Conservation (phyloP, 1,140 invertebrate species). For the Pseudomyrmex flavicornis region DNA sequence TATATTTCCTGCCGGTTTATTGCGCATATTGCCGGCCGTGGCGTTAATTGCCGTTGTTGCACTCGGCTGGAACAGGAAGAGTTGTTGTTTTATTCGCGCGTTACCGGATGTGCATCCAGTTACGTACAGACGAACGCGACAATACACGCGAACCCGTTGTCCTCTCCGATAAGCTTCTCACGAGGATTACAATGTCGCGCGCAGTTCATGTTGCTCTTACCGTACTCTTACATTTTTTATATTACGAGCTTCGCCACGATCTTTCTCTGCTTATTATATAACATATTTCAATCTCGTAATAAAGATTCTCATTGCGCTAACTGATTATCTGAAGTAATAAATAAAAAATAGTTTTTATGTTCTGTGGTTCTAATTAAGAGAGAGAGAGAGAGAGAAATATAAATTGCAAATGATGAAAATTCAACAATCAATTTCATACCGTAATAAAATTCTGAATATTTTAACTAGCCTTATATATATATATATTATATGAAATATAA, state of each 20-base stretch:
- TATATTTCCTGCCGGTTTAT: constrained; percentile 10
- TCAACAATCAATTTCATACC: too few relatives aligned
- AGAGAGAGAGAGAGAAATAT: neutral
- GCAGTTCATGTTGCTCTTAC: neutral
- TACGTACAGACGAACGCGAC: neutral
- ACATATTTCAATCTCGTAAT: neutral
- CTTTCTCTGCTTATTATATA: neutral
- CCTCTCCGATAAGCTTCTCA: constrained; percentile 60
- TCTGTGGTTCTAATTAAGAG: too few relatives aligned
- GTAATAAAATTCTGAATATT: too few relatives aligned
- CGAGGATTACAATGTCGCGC: constrained; percentile 59
- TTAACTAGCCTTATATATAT: too few relatives aligned
- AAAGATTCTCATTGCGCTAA: neutral
- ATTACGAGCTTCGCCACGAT: neutral
- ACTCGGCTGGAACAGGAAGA: constrained; percentile 24
- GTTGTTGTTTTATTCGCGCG: constrained; percentile 37
- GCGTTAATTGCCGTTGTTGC: constrained; percentile 63
- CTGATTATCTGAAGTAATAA: neutral
- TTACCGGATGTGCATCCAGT: constrained; percentile 7
- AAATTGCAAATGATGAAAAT: neutral
- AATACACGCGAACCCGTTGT: neutral
- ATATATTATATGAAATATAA: too few relatives aligned
- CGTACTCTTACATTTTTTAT: constrained; percentile 2
- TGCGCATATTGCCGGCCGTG: constrained; percentile 23
- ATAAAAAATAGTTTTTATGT: neutral